Evolutionary conservation across 2,797 vertebrate genomes (phyloP).

Genomic region (Schizopygopsis malacanthus): DNA sequence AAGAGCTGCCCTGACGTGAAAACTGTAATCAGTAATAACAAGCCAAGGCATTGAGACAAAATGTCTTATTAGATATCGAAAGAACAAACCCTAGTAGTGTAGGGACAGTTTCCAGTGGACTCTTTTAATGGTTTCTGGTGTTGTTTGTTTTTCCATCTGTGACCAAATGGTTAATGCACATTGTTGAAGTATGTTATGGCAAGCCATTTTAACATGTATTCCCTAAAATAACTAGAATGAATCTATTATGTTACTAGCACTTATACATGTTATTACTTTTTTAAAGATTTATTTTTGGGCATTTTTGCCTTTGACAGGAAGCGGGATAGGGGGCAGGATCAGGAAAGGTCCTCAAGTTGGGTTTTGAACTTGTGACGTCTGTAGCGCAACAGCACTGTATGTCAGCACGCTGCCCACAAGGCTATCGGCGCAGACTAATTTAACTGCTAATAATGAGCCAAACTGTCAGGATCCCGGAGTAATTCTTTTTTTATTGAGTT

Average conservation of each 20-base stretch:
- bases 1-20: neutral
- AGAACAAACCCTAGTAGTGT: neutral
- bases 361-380: no score
- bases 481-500: neutral
- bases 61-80: neutral
- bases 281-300: neutral
- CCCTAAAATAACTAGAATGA: neutral
- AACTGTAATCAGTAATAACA: neutral
- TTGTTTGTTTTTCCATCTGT: slow-evolving; percentile 15
- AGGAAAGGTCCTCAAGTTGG: no score
- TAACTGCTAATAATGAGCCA: neutral
- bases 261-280: neutral
- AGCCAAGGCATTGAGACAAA: neutral
- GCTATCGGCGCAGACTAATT: neutral
- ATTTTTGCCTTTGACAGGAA: no score
- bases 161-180: neutral
- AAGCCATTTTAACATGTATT: neutral
- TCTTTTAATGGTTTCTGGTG: neutral
- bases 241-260: neutral
- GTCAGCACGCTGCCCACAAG: no score
- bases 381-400: no score
- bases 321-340: no score
- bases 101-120: neutral
- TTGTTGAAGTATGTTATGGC: slow-evolving; percentile 2
- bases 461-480: neutral